These are phyloP conservation scores for Microtus montanus DNA, from an alignment of 2,113 vertebrate species.

Conservation along the genomic window DNA sequence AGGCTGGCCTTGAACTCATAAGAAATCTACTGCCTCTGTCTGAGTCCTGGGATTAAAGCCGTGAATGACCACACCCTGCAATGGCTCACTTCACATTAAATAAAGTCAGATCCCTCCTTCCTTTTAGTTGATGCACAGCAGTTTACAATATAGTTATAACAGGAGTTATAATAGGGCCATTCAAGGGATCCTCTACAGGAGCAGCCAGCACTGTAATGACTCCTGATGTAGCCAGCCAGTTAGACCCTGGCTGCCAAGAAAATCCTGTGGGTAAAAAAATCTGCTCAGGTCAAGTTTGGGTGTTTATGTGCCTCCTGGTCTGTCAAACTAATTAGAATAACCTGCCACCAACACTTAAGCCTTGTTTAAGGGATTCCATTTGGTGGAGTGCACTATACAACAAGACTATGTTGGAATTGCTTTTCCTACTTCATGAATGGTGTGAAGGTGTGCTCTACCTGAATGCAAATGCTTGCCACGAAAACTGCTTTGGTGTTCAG, in stretches of 20 bases:
- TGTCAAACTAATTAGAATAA: conserved; percentile 7
- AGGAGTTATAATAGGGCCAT: not conserved
- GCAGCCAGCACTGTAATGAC: not conserved
- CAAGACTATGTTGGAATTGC: not conserved
- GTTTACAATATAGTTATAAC: not conserved
- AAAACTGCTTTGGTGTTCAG: not conserved
- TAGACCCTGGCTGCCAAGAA: not conserved
- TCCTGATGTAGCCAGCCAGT: not conserved
- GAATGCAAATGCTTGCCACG: conserved; percentile 7
- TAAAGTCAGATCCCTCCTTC: conserved; percentile 22
- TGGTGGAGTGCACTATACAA: not conserved
- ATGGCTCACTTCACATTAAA: conserved; percentile 16
- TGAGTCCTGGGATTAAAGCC: not conserved
- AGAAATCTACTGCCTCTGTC: not conserved
- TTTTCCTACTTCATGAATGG: conserved; percentile 21
- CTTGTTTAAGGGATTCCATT: not conserved
- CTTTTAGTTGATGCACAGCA: not conserved
- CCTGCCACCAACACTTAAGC: not conserved
- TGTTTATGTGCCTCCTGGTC: not conserved
- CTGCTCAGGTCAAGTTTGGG: conserved; percentile 5
- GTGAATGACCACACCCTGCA: not conserved
- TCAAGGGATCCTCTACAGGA: not conserved
- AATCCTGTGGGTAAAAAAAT: not conserved
- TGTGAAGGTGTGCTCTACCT: not conserved
- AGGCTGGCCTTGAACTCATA: not conserved